Percentiles rank a stretch among this genome's conserved stretches.
Evolutionary conservation across 2,888 invertebrate genomes (phyloP).

Genomic region (Nudaria mundana): DNA sequence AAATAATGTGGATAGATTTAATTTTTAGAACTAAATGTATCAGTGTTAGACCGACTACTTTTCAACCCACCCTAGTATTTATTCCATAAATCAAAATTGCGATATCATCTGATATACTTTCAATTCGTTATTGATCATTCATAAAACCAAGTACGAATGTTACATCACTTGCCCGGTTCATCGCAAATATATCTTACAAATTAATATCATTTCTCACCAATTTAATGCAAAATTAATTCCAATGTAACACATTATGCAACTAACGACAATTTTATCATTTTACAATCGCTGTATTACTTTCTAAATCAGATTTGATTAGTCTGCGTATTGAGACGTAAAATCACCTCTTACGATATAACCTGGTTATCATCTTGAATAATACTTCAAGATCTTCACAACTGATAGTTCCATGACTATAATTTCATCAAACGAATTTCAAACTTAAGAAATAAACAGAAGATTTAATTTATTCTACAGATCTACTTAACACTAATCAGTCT

Average conservation of each 20-base stretch:
- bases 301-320: constrained; percentile 30
- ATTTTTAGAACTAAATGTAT: no score
- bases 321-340: constrained; percentile 35
- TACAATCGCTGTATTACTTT: constrained; percentile 21
- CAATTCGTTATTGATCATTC: neutral
- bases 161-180: neutral
- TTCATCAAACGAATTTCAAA: constrained; percentile 33
- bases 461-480: constrained; percentile 34
- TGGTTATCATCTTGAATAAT: constrained; percentile 36
- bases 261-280: constrained; percentile 15
- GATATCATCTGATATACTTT: neutral
- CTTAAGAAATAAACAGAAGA: constrained; percentile 27
- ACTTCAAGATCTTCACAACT: constrained; percentile 48
- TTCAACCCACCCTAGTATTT: neutral
- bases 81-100: neutral
- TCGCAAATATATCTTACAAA: no score
- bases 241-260: constrained; percentile 19
- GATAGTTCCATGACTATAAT: constrained; percentile 42
- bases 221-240: constrained; percentile 13
- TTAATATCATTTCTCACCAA: constrained; percentile 6
- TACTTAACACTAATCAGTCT: constrained; percentile 16
- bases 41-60: no score
- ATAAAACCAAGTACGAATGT: neutral
- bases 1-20: no score
- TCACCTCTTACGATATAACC: constrained; percentile 9